phyloP scores from a whole-genome alignment of 2,113 vertebrate genomes.

The Hemicordylus capensis region DNA sequence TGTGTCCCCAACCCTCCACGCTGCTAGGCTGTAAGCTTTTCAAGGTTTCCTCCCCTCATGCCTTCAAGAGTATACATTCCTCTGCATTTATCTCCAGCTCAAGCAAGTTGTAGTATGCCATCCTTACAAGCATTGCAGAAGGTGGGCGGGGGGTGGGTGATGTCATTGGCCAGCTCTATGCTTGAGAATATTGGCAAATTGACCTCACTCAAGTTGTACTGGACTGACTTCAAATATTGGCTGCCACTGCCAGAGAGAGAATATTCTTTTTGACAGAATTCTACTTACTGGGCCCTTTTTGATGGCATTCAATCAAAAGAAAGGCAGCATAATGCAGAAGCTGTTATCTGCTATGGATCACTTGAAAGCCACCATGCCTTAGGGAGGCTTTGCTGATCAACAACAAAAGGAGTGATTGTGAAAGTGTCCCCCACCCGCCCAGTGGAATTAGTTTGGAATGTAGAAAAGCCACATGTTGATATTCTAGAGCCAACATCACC shows the following conservation, averaged over 20 bases:
- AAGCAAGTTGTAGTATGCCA: background rate
- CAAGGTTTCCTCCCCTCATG: no score
- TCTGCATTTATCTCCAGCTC: background rate
- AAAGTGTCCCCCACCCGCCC: background rate
- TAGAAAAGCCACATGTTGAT: no score
- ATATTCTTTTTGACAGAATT: constrained; percentile 58
- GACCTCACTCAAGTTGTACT: constrained; percentile 16
- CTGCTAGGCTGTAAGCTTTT: no score
- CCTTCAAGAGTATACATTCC: no score
- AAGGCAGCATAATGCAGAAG: constrained; percentile 9
- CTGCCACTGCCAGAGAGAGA: constrained; percentile 42
- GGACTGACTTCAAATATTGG: constrained; percentile 48
- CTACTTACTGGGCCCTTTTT: constrained; percentile 31
- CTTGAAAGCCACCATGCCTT: background rate
- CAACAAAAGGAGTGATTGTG: background rate
- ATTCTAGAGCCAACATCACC: no score
- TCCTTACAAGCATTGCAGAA: background rate
- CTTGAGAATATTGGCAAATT: constrained; percentile 48
- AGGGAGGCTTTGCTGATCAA: background rate
- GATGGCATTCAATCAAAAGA: constrained; percentile 48
- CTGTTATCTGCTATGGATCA: background rate
- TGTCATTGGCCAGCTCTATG: constrained; percentile 6
- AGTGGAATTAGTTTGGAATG: constrained; percentile 11
- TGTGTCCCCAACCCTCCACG: no score
- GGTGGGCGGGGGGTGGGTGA: no score